Percentiles rank a stretch among this genome's conserved stretches.
Evolutionary conservation across 2,888 invertebrate genomes (phyloP).

Genomic region (Cryptus armator): DNA sequence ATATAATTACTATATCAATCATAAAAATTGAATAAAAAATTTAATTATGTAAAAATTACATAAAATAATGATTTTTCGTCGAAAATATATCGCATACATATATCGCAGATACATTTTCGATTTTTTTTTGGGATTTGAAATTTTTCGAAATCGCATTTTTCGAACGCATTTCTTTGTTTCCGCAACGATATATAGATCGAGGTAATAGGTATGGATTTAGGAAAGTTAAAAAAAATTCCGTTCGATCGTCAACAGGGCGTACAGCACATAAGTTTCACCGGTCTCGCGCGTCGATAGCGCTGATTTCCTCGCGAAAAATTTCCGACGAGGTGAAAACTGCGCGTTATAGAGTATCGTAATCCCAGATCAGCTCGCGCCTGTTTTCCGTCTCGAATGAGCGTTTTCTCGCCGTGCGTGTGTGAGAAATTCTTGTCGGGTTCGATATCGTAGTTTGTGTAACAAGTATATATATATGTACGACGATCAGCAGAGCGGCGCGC

Average conservation of each 20-base stretch:
- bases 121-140: too few species aligned
- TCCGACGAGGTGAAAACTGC: slow-evolving; percentile 56
- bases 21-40: too few species aligned
- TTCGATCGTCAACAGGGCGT: slow-evolving; percentile 36
- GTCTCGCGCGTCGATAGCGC: slow-evolving; percentile 28
- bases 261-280: slow-evolving; percentile 5
- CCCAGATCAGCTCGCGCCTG: slow-evolving; percentile 56
- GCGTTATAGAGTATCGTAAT: slow-evolving; percentile 48
- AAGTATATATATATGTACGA: slow-evolving; percentile 14
- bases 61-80: not conserved
- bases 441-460: not conserved
- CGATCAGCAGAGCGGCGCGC: slow-evolving; percentile 65
- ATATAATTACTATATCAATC: too few species aligned
- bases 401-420: slow-evolving; percentile 15
- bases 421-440: slow-evolving; percentile 19
- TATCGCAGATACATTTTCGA: too few species aligned
- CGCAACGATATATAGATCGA: not conserved
- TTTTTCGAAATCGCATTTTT: not conserved
- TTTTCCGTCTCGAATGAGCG: slow-evolving; percentile 51
- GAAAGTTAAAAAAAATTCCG: slow-evolving; percentile 26
- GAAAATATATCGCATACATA: too few species aligned
- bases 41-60: too few species aligned
- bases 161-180: not conserved
- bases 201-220: not conserved
- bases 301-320: slow-evolving; percentile 40